Base-by-base conservation (phyloP, 2,888 invertebrate genomes). In the Odontocerum albicorne region DNA sequence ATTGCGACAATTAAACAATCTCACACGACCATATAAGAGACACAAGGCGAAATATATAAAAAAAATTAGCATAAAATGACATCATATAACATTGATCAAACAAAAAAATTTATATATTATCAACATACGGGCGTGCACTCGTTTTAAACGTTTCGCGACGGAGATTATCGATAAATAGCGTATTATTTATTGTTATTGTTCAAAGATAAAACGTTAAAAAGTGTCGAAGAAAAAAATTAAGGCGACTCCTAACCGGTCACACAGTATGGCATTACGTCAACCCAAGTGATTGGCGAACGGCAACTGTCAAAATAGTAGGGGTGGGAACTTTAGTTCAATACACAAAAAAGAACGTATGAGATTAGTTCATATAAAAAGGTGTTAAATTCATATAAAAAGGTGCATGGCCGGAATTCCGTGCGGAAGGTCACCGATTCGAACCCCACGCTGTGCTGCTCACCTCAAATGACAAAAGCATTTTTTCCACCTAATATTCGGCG, bases 51-150 rank as follows among this genome's bases (percentile, higher is more conserved):
- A 44, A 44, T 42, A 20, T 42, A 22, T 12, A 35, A 21, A 36
- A 27, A 40, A 47, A 49, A 57, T 57, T 57, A 35, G 56, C 56
- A 57, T 57, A 57, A 39, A 42, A 42, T 57, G 56, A 57, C 52
- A 52, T 57, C 56, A 57, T 46, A 32, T 38, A n/a, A n/a, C n/a
- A 55, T 55, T 55, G 55, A 55, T 55, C 50, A 55, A 55, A 55
- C 55, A 53, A 15, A 6, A 39, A 21, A 15, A n/a, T n/a, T n/a
- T n/a, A 31, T 31, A 39, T 31, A n/a, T 36, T 10, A 21, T 43
- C 43, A 17, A 35, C 8, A 4, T 13, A 33, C 31, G 16, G 13
- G n/a, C n/a, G n/a, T n/a, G n/a, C n/a, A n/a, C n/a, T n/a, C n/a
- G n/a, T n/a, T n/a, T n/a, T n/a, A n/a, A n/a, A n/a, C n/a, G n/a